Evolutionary conservation across 2,888 invertebrate genomes (phyloP), one percentile per base, ranked within the genome.

Genomic region (Spisula subtruncata): DNA sequence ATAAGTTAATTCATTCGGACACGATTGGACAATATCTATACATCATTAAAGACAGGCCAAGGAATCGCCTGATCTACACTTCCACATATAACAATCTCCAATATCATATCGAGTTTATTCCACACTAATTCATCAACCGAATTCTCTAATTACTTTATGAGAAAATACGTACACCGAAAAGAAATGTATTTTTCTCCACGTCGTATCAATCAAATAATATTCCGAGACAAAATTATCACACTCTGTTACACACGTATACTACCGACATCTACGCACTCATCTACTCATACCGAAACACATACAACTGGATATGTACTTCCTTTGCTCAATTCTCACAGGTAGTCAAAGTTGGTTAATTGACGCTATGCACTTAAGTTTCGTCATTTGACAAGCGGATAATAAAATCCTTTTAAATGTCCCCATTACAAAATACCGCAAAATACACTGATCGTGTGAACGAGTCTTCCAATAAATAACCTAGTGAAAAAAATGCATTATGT

Each of bases 51-150:
- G 60, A 66, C 60, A 66, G 6, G 12, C 25, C 10, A 66, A 66
- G 60, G 10, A 66, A 66, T 5, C 20, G 25, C 6, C 60, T 10
- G 60, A 66, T 25, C 5, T 66, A 66, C 25, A 66, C 20, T 25
- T 25, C n/a, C n/a, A n/a, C 20, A n/a, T 25, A 66, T 66, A 66
- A 66, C 25, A 66, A 25, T 66, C 60, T 66, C 60, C 60, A 66
- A 66, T 16, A 75, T 2, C 25, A 35, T 75, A 75, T 75, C 75
- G 32, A 32, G 75, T 75, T 75, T 75, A 32, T 75, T 35, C 35
- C 75, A 32, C 12, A 35, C 12, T 14, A 32, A 75, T 75, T 18
- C 75, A 75, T 75, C 75, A 75, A 75, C 75, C 75, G 75, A 75
- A 14, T 32, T 75, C 25, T 32, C 29, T 35, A 12, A 60, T 60